Evolutionary conservation across 2,113 vertebrate genomes (phyloP), one percentile per base, ranked within the genome.

Genomic region (Chelonoidis abingdonii): DNA sequence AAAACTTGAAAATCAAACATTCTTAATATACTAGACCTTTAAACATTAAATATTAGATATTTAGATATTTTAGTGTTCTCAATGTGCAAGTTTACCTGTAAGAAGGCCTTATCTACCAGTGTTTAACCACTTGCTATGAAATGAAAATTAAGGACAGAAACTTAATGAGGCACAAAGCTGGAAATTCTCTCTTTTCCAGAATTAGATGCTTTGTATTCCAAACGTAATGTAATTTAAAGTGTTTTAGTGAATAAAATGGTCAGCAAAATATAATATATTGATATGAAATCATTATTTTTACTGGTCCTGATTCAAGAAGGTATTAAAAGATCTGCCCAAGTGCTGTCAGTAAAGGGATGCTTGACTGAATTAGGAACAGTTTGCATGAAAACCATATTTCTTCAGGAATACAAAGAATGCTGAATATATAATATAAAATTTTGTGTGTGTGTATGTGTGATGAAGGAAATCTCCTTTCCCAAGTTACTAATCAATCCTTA

Each of bases 11-110:
- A 92, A 96, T 38, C 27, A 88, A 89, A 50, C 41, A 16, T 88
- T 94, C 65, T 93, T 86, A 81, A 89, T 38, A 78, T 95, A 88
- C 69, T 27, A 82, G 24, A 16, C 5, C 8, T 84, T 94, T 90
- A 92, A 93, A 95, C 65, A 82, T 96, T 88, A 94, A 1, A 57
- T 25, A 31, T 80, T 54, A 80, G 75, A 88, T 88, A 62, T 31
- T 62, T 62, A 62, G 57, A 59, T 78, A 41, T 94, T 93, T 84
- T 89, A 88, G 57, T 82, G 75, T 93, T 94, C 84, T 65, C 27
- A 90, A 59, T 52, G 17, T 38, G 4, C 31, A 69, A 38, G 50
- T 91, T 91, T 93, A 53, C 21, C 69, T 90, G 79, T 44, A 75
- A 84, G 87, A 89, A 93, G 56, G 22, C 93, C 24, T 83, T 83